Evolutionary conservation across 1,140 invertebrate species (phyloP).

Genomic region (Brachionus asplanchnoidis): DNA sequence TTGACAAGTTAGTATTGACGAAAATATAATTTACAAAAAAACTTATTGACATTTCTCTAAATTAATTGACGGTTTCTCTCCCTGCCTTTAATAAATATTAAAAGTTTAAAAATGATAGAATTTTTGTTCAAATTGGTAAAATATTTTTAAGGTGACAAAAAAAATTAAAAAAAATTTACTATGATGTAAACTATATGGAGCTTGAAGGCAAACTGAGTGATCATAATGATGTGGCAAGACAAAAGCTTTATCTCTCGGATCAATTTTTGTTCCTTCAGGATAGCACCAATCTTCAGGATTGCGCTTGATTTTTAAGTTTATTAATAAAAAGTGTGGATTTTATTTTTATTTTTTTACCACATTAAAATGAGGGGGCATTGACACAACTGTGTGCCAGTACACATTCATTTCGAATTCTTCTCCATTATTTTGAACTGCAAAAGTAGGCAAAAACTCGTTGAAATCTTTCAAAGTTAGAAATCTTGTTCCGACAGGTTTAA

Average conservation of each 20-base stretch:
- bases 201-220: constrained; percentile 46
- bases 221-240: constrained; percentile 45
- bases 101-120: too few species aligned
- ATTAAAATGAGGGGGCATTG: constrained; percentile 45
- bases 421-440: constrained; percentile 50
- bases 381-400: constrained; percentile 50
- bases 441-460: constrained; percentile 48
- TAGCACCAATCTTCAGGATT: constrained; percentile 51
- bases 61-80: too few species aligned
- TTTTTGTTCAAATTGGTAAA: not conserved
- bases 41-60: too few species aligned
- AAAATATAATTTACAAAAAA: too few species aligned
- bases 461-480: constrained; percentile 45
- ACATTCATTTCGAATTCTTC: constrained; percentile 49
- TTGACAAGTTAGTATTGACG: too few species aligned
- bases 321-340: not conserved
- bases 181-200: constrained; percentile 48
- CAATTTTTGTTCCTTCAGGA: constrained; percentile 47
- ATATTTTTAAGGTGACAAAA: not conserved
- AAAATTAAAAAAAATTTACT: constrained; percentile 43
- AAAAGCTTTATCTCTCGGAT: constrained; percentile 45
- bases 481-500: constrained; percentile 47
- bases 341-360: constrained; percentile 45
- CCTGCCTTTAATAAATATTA: too few species aligned
- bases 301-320: constrained; percentile 38